Conservation (phyloP, 2,888 invertebrate species). For the Pandemis heparana region DNA sequence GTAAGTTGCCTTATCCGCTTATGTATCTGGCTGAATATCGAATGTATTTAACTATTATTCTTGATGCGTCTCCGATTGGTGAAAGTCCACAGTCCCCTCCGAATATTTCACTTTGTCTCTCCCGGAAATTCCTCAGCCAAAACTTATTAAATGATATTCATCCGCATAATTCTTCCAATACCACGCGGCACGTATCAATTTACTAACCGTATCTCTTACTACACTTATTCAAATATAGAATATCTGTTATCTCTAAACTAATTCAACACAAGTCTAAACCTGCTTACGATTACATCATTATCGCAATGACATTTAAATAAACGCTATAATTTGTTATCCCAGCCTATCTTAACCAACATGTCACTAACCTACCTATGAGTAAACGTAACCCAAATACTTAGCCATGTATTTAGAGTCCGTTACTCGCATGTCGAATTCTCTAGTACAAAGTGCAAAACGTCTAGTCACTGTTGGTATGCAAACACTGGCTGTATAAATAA, state of each 20-base stretch:
- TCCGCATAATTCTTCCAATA: too few species aligned
- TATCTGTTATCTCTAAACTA: not conserved
- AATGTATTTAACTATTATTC: too few species aligned
- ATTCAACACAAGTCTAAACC: constrained; percentile 16
- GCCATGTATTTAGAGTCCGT: not conserved
- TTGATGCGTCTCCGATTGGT: too few species aligned
- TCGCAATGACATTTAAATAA: constrained; percentile 5
- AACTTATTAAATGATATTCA: too few species aligned
- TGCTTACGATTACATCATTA: constrained; percentile 11
- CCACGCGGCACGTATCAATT: not conserved
- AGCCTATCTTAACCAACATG: not conserved
- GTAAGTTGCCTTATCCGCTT: too few species aligned
- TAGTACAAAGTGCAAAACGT: constrained; percentile 8
- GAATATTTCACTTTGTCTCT: too few species aligned
- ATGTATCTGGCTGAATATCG: too few species aligned
- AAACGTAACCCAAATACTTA: not conserved
- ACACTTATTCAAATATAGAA: not conserved
- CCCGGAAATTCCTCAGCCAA: too few species aligned
- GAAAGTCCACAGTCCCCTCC: too few species aligned
- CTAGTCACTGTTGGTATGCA: constrained; percentile 7
- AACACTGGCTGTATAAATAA: not conserved
- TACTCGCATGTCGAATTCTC: constrained; percentile 7
- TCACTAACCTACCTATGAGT: constrained; percentile 6
- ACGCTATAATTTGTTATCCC: not conserved
- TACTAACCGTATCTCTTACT: not conserved